Conservation (phyloP, 1,140 invertebrate genomes). For the Holotrichia oblita region DNA sequence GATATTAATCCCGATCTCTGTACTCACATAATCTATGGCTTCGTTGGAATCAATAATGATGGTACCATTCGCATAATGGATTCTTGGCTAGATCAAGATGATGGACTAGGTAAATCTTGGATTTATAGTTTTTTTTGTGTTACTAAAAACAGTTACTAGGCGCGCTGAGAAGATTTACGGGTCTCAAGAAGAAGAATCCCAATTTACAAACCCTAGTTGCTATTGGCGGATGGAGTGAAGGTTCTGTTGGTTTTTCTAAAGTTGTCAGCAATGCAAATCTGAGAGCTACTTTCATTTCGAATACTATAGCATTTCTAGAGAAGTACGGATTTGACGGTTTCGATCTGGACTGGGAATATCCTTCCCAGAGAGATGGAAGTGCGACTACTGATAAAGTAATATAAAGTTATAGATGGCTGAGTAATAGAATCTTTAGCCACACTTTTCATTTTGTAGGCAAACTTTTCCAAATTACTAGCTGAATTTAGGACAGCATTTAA, state of each 20-base stretch:
- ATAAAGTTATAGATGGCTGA: neutral
- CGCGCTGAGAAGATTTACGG: constrained; percentile 62
- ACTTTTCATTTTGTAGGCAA: constrained; percentile 45
- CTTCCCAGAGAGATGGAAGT: constrained; percentile 70
- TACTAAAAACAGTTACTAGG: constrained; percentile 26
- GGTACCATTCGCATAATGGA: constrained; percentile 68
- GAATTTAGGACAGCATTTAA: constrained; percentile 50
- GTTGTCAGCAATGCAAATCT: constrained; percentile 58
- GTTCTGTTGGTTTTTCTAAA: constrained; percentile 72
- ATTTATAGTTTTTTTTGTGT: neutral
- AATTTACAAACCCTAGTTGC: constrained; percentile 74
- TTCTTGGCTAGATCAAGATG: constrained; percentile 68
- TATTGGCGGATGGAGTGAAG: constrained; percentile 83
- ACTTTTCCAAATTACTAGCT: constrained; percentile 51
- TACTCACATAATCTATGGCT: constrained; percentile 79
- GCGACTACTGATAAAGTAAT: constrained; percentile 59
- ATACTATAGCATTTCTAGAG: constrained; percentile 67
- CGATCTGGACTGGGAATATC: constrained; percentile 87
- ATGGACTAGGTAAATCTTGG: constrained; percentile 53
- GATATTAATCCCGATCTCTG: constrained; percentile 76
- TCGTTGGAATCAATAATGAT: constrained; percentile 68
- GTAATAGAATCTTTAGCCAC: neutral
- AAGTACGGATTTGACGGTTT: constrained; percentile 81
- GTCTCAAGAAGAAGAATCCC: constrained; percentile 70
- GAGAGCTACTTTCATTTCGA: constrained; percentile 70